Evolutionary conservation across 2,888 invertebrate species (phyloP).

Genomic region (Aphodius sticticus): DNA sequence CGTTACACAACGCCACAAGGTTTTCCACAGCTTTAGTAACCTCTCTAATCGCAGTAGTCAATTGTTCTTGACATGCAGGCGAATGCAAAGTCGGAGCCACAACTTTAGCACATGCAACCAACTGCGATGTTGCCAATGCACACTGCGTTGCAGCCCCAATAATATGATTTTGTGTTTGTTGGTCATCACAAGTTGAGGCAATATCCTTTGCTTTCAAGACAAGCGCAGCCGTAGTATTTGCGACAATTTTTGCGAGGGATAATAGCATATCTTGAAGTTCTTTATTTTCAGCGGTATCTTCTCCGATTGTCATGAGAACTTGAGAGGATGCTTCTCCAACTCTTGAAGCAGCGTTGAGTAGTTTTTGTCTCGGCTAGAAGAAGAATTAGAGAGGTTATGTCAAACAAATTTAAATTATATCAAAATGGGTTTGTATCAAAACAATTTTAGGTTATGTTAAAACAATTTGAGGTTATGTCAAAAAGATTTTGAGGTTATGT

Average conservation of each 20-base stretch:
- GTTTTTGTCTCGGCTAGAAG: slow-evolving; percentile 83
- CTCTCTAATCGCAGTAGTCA: slow-evolving; percentile 90
- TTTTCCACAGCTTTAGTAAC: slow-evolving; percentile 92
- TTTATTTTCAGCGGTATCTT: slow-evolving; percentile 85
- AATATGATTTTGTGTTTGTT: slow-evolving; percentile 83
- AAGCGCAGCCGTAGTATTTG: slow-evolving; percentile 95
- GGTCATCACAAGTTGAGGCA: slow-evolving; percentile 86
- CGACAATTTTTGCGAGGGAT: slow-evolving; percentile 95
- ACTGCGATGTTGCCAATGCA: slow-evolving; percentile 95
- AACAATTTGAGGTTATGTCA: no score
- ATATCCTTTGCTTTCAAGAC: slow-evolving; percentile 97
- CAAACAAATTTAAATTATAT: slow-evolving; percentile 31
- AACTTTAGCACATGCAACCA: slow-evolving; percentile 96
- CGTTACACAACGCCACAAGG: slow-evolving; percentile 83
- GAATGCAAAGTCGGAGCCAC: slow-evolving; percentile 86
- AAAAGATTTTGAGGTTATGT: no score
- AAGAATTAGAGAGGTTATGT: slow-evolving; percentile 28
- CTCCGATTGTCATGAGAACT: slow-evolving; percentile 91
- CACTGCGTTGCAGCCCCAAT: slow-evolving; percentile 97
- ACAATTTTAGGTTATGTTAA: no score
- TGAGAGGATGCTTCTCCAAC: slow-evolving; percentile 97
- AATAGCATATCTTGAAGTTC: slow-evolving; percentile 90
- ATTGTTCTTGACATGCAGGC: slow-evolving; percentile 87
- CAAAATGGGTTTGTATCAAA: slow-evolving; percentile 34
- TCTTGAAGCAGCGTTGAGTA: slow-evolving; percentile 93